Evolutionary conservation across 30 jellyfish, hydroid and myxozoan genomes (phyloP).

Genomic region (Aurelia sp.): DNA sequence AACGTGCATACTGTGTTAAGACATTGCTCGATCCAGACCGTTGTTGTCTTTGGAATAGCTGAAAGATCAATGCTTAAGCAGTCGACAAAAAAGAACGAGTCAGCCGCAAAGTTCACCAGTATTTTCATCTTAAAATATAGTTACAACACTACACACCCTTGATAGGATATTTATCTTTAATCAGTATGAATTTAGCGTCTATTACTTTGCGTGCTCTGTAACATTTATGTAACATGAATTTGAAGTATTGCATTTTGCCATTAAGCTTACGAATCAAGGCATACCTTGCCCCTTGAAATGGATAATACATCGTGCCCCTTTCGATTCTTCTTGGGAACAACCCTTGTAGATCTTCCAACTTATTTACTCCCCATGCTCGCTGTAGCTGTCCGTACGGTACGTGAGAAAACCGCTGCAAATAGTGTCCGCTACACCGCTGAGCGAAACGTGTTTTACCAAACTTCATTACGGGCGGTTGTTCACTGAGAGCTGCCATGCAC

Average conservation of each 20-base stretch:
- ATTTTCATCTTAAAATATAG: too few relatives aligned
- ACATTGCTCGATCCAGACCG: too few relatives aligned
- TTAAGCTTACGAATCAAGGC: conserved; percentile 72
- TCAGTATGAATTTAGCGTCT: conserved; percentile 40
- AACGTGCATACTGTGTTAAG: too few relatives aligned
- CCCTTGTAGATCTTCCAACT: conserved; percentile 51
- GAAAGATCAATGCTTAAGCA: too few relatives aligned
- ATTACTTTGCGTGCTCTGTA: conserved; percentile 69
- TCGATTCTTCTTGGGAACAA: conserved; percentile 82
- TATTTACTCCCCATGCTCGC: conserved; percentile 51
- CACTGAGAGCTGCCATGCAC: conserved; percentile 89
- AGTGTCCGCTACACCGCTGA: conserved; percentile 77
- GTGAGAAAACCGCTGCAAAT: conserved; percentile 67
- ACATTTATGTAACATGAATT: conserved; percentile 68
- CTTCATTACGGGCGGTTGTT: conserved; percentile 84
- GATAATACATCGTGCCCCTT: conserved; percentile 80
- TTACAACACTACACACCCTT: background rate
- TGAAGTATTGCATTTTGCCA: conserved; percentile 37
- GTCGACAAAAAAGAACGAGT: too few relatives aligned
- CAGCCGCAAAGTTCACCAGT: too few relatives aligned
- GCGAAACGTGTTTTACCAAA: conserved; percentile 65
- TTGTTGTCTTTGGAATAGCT: too few relatives aligned
- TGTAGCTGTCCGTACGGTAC: conserved; percentile 76
- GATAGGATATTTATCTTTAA: conserved; percentile 69
- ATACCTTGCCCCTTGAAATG: conserved; percentile 75